A percentile compares a stretch with the other conserved stretches of the same genome.
These are phyloP conservation scores for Drosophila mimica DNA, from an alignment of 2,888 invertebrate genomes.

Conservation along the genomic window DNA sequence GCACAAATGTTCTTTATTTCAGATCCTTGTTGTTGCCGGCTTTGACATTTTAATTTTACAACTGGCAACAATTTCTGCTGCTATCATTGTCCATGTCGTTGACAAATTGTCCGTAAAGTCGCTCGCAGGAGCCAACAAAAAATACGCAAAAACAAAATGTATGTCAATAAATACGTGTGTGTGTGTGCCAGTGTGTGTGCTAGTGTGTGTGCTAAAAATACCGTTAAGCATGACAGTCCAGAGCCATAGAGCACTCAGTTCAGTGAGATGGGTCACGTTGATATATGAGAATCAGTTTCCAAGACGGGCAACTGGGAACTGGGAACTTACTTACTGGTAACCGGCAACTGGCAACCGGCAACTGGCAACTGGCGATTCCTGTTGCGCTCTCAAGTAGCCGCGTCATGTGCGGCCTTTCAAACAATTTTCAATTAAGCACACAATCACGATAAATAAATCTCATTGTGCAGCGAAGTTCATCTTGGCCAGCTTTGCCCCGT, in stretches of 20 bases:
- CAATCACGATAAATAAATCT: conserved; percentile 81
- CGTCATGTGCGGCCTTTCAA: conserved; percentile 61
- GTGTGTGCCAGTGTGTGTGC: not conserved
- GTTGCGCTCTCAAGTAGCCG: conserved; percentile 65
- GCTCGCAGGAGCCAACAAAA: conserved; percentile 11
- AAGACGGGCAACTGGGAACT: not conserved
- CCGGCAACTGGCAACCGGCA: conserved; percentile 1
- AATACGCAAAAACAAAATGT: conserved; percentile 39
- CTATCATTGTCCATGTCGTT: conserved; percentile 62
- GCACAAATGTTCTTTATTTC: not conserved
- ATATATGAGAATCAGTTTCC: conserved; percentile 53
- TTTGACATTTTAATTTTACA: conserved; percentile 73
- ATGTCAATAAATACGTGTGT: conserved; percentile 54
- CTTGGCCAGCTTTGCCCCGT: conserved; percentile 22
- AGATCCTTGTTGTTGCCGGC: conserved; percentile 33
- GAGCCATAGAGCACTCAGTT: conserved; percentile 40
- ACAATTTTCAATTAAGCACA: conserved; percentile 80
- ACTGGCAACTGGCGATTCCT: conserved; percentile 48
- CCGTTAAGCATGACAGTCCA: conserved; percentile 53
- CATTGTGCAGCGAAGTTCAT: conserved; percentile 72
- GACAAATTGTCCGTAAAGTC: conserved; percentile 69
- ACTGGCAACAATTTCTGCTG: conserved; percentile 65
- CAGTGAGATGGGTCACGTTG: conserved; percentile 61
- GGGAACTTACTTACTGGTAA: not conserved
- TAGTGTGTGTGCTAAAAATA: conserved; percentile 45